These are phyloP conservation scores for Drosophila nigrodunni DNA, from an alignment of 1,140 invertebrate species.

Conservation along the genomic window DNA sequence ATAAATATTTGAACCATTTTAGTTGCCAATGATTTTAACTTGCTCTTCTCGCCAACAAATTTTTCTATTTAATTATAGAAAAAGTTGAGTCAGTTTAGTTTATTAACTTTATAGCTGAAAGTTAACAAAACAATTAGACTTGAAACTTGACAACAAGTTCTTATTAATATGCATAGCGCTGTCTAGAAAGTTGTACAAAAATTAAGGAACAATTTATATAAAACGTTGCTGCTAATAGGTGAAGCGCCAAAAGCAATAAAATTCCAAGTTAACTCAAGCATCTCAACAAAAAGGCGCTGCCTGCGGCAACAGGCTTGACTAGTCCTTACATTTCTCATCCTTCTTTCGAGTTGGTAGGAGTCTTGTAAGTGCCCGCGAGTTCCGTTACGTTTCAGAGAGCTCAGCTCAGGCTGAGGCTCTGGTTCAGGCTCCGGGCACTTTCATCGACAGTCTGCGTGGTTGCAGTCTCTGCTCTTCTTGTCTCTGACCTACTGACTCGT, in stretches of 20 bases:
- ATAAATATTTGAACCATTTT: no score
- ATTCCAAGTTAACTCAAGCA: conserved; percentile 28
- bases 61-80: no score
- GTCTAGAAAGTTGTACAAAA: conserved; percentile 2
- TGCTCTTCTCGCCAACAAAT: no score
- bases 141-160: no score
- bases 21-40: no score
- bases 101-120: no score
- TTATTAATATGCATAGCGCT: neutral
- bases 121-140: no score
- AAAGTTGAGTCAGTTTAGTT: no score
- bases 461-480: conserved; percentile 53
- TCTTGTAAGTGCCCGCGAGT: conserved; percentile 11
- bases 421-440: conserved; percentile 28
- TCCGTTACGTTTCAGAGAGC: conserved; percentile 10
- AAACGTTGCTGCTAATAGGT: neutral
- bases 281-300: conserved; percentile 23
- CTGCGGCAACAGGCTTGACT: conserved; percentile 22
- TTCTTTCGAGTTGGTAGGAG: conserved; percentile 10
- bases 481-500: conserved; percentile 72
- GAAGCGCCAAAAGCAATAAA: conserved; percentile 14
- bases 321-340: conserved; percentile 10
- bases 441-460: conserved; percentile 56
- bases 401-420: conserved; percentile 7
- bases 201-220: conserved; percentile 16